Percentiles rank a stretch among this genome's conserved stretches.
Conservation (phyloP, 2,888 invertebrate species). For the Agonopterix alstromeriana region DNA sequence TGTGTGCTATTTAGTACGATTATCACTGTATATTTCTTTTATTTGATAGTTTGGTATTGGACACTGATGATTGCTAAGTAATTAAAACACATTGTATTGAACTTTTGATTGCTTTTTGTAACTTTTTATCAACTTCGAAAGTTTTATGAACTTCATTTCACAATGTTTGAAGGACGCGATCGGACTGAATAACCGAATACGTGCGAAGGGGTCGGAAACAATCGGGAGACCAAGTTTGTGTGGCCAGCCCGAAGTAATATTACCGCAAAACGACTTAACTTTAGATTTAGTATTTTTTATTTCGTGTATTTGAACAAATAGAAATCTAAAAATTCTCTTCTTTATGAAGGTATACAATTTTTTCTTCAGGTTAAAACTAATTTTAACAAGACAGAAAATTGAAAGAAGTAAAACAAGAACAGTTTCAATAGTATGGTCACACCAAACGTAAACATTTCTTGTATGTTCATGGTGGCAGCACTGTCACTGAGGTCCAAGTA, state of each 20-base stretch:
- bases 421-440: too few relatives aligned
- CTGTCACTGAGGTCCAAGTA: too few relatives aligned
- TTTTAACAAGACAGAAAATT: too few relatives aligned
- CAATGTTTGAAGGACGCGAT: conserved; percentile 51
- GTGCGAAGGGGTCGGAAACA: conserved; percentile 16
- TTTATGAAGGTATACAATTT: too few relatives aligned
- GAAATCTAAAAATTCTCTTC: too few relatives aligned
- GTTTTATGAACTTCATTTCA: conserved; percentile 52
- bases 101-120: conserved; percentile 17
- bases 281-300: too few relatives aligned
- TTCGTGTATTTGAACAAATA: too few relatives aligned
- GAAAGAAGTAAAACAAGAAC: too few relatives aligned
- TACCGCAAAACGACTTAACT: too few relatives aligned
- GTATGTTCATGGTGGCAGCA: too few relatives aligned
- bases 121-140: conserved; percentile 48
- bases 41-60: conserved; percentile 2
- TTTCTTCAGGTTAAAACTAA: too few relatives aligned
- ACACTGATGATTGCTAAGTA: conserved; percentile 7
- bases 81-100: conserved; percentile 7
- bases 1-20: conserved; percentile 28
- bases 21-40: conserved; percentile 2
- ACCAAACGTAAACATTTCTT: too few relatives aligned
- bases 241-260: conserved; percentile 1
- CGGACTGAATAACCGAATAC: conserved; percentile 19
- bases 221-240: conserved; percentile 10